phyloP scores from a whole-genome alignment of 2,797 vertebrate genomes.

The Trachurus trachurus region DNA sequence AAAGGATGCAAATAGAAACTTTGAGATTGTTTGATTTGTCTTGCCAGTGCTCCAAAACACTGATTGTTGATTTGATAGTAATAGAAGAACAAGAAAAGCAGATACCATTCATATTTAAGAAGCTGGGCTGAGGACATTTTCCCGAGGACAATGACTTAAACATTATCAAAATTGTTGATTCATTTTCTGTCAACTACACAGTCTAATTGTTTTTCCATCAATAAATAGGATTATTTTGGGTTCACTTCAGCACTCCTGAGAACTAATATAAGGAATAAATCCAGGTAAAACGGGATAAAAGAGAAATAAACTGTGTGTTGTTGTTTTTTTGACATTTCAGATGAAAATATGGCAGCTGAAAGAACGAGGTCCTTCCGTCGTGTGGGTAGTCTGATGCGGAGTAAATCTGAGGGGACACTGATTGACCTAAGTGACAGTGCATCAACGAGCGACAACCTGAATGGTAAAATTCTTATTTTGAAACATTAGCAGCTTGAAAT shows the following conservation, averaged over 20 bases:
- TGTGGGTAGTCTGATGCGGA: slow-evolving; percentile 86
- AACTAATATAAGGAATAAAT: not conserved
- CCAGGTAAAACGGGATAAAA: not conserved
- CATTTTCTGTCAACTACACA: too few species aligned
- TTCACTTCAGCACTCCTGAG: not conserved
- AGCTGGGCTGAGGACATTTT: not conserved
- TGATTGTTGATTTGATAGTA: not conserved
- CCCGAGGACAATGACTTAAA: not conserved
- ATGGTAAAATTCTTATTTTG: slow-evolving; percentile 69
- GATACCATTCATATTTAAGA: not conserved
- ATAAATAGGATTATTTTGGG: not conserved
- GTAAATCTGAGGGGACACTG: slow-evolving; percentile 92
- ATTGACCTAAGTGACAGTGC: slow-evolving; percentile 87
- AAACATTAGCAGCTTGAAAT: not conserved
- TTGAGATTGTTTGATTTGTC: not conserved
- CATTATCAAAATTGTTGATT: not conserved
- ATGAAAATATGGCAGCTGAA: slow-evolving; percentile 88
- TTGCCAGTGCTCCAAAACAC: not conserved
- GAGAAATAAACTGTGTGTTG: not conserved
- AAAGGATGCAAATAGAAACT: not conserved
- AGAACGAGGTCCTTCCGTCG: slow-evolving; percentile 78
- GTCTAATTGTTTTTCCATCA: too few species aligned
- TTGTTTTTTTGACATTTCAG: slow-evolving; percentile 69
- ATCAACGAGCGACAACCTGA: slow-evolving; percentile 75
- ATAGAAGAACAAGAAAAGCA: not conserved